Evolutionary conservation across 2,113 vertebrate species (phyloP).

Genomic region (Zingel zingel): DNA sequence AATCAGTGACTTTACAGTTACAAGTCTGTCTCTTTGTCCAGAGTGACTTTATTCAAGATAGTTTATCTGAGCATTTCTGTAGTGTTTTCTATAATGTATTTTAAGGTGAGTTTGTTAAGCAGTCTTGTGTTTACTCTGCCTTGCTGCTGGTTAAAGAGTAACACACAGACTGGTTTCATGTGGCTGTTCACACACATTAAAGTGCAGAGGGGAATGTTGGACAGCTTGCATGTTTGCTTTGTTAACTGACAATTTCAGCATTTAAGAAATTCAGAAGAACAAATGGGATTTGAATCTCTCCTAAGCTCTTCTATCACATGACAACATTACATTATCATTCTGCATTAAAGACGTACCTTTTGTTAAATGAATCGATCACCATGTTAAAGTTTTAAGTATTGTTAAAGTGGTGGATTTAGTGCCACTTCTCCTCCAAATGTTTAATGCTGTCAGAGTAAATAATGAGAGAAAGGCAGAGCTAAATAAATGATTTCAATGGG

Average conservation of each 20-base stretch:
- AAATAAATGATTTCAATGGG: no score
- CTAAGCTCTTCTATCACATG: background rate
- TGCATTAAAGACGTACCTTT: no score
- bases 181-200: background rate
- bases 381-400: no score
- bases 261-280: background rate
- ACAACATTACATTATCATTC: no score
- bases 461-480: no score
- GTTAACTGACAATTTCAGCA: background rate
- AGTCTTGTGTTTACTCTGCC: conserved; percentile 45
- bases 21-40: background rate
- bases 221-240: background rate
- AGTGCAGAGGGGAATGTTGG: background rate
- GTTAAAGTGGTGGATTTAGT: no score
- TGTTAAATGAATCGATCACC: no score
- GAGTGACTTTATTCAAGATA: background rate
- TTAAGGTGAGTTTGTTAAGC: conserved; percentile 9
- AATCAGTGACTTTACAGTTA: background rate
- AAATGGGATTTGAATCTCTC: background rate
- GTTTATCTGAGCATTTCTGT: background rate
- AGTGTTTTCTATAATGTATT: background rate
- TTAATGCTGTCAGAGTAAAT: no score
- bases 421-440: no score
- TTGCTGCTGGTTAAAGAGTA: conserved; percentile 42
- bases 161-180: conserved; percentile 7